These are phyloP conservation scores for Pangasianodon hypophthalmus DNA, from an alignment of 2,113 vertebrate genomes.

Conservation along the genomic window DNA sequence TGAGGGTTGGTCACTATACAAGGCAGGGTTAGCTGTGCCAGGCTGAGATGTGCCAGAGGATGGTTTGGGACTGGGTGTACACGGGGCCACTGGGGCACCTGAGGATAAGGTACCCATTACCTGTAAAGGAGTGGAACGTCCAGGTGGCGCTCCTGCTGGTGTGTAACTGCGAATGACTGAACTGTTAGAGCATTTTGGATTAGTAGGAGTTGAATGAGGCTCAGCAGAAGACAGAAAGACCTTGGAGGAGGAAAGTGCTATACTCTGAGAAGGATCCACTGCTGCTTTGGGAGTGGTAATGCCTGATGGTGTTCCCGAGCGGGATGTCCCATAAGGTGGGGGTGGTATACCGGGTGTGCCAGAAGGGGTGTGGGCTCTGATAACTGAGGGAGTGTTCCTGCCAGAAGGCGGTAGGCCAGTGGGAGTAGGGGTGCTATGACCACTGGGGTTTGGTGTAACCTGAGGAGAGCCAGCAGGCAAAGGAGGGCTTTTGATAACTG, in stretches of 20 bases:
- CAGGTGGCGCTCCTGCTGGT: slow-evolving; percentile 76
- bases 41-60: slow-evolving; percentile 20
- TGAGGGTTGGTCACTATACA: slow-evolving; percentile 71
- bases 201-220: slow-evolving; percentile 66
- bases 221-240: slow-evolving; percentile 80
- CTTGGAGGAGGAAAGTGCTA: slow-evolving; percentile 79
- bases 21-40: slow-evolving; percentile 51
- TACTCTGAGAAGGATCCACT: slow-evolving; percentile 69
- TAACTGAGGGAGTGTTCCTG: slow-evolving; percentile 73
- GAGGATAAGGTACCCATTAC: slow-evolving; percentile 74
- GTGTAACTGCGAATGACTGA: slow-evolving; percentile 84
- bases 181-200: slow-evolving; percentile 70
- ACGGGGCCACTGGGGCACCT: slow-evolving; percentile 63
- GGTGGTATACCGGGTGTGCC: slow-evolving; percentile 76
- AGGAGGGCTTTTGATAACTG: slow-evolving; percentile 75
- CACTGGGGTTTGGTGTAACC: slow-evolving; percentile 64
- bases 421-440: slow-evolving; percentile 62
- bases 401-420: slow-evolving; percentile 51
- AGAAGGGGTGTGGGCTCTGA: slow-evolving; percentile 76
- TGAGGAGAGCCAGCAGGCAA: slow-evolving; percentile 48
- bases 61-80: slow-evolving; percentile 72
- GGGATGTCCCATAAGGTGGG: slow-evolving; percentile 76
- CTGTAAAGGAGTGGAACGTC: slow-evolving; percentile 77
- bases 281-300: slow-evolving; percentile 67
- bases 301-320: slow-evolving; percentile 71